Evolutionary conservation across 2,113 vertebrate genomes (phyloP).

Genomic region (Meles meles): DNA sequence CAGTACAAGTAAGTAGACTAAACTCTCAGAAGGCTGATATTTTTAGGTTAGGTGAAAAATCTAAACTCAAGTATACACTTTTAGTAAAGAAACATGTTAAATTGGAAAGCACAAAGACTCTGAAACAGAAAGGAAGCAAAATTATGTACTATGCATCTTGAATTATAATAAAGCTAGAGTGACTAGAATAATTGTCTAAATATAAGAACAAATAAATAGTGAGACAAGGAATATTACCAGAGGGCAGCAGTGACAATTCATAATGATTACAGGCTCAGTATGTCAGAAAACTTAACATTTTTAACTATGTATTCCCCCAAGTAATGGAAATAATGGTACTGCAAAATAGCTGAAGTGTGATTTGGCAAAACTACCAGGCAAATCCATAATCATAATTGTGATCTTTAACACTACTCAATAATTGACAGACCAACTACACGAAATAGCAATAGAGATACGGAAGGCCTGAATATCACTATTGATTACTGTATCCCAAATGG

Average conservation of each 20-base stretch:
- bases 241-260: neutral
- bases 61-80: neutral
- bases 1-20: neutral
- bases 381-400: neutral
- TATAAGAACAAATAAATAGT: neutral
- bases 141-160: neutral
- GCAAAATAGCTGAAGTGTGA: neutral
- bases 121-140: neutral
- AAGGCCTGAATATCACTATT: neutral
- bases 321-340: neutral
- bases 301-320: neutral
- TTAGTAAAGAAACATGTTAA: neutral
- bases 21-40: neutral
- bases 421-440: neutral
- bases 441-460: neutral
- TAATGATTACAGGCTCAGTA: neutral
- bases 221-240: neutral
- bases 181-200: neutral
- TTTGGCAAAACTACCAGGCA: neutral
- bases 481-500: neutral
- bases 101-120: neutral
- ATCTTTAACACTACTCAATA: neutral
- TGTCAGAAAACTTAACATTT: neutral
- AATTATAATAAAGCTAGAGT: neutral
- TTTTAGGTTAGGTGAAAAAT: neutral